Evolutionary conservation across 1,140 invertebrate species (phyloP).

Genomic region (Trissolcus basalis): DNA sequence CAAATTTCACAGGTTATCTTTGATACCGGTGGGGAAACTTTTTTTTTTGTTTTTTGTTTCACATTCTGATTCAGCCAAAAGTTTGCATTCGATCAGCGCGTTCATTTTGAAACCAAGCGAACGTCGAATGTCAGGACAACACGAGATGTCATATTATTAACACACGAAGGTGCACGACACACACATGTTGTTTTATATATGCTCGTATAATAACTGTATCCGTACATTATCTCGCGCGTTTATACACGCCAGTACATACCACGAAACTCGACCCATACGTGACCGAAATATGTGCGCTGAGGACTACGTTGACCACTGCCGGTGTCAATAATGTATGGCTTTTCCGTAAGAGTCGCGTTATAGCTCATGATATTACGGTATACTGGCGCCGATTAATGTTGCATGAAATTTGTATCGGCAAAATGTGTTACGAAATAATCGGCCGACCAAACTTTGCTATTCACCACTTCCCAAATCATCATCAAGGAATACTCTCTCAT

Average conservation of each 20-base stretch:
- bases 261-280: constrained; percentile 54
- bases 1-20: no score
- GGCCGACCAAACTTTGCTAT: constrained; percentile 39
- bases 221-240: constrained; percentile 37
- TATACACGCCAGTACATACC: constrained; percentile 42
- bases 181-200: constrained; percentile 54
- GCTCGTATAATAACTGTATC: constrained; percentile 40
- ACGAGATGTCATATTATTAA: constrained; percentile 56
- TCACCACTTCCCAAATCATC: constrained; percentile 44
- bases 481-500: constrained; percentile 13
- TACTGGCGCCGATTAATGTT: constrained; percentile 24
- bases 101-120: constrained; percentile 27
- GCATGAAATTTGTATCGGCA: constrained; percentile 43
- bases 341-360: constrained; percentile 50
- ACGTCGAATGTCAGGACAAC: constrained; percentile 38
- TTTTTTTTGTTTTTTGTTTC: no score
- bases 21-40: no score
- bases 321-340: constrained; percentile 51
- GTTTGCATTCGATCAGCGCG: constrained; percentile 24
- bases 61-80: no score
- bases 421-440: constrained; percentile 52
- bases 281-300: constrained; percentile 49
- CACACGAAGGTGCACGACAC: constrained; percentile 27
- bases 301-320: constrained; percentile 50
- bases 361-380: constrained; percentile 41